Percentiles rank a stretch among this genome's conserved stretches.
Conservation (phyloP, 2,113 vertebrate genomes). For the Tragelaphus strepsiceros region DNA sequence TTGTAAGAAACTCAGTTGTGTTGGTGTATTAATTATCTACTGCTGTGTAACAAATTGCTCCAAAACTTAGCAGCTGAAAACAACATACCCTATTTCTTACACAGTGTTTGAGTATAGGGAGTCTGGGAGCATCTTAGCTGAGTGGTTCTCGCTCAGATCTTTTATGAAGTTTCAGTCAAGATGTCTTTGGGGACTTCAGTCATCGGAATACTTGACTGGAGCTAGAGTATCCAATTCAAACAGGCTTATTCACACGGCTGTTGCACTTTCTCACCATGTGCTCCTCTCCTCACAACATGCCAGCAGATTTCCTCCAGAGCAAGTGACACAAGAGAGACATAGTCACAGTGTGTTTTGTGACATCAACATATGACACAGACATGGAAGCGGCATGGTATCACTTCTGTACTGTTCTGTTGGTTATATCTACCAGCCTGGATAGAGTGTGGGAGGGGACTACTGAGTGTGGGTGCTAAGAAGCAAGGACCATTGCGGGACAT, state of each 20-base stretch:
- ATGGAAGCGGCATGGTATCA: background rate
- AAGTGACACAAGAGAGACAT: background rate
- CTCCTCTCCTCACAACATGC: background rate
- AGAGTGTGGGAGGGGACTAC: background rate
- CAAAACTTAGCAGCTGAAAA: background rate
- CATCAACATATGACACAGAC: background rate
- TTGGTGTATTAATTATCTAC: background rate
- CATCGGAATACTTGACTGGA: background rate
- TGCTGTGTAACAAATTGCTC: background rate
- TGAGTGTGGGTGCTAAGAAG: background rate
- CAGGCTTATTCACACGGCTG: background rate
- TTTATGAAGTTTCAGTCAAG: background rate
- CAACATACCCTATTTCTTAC: background rate
- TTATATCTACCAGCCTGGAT: background rate
- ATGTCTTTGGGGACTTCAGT: background rate
- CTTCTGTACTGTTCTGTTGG: background rate
- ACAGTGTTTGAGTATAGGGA: background rate
- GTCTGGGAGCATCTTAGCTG: background rate
- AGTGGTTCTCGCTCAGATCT: background rate
- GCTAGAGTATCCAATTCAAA: background rate
- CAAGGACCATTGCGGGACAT: background rate
- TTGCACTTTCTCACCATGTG: background rate
- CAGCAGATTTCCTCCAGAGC: background rate
- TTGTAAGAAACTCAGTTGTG: background rate
- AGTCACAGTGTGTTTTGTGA: background rate